These are phyloP conservation scores for Thera britannica DNA, from an alignment of 2,888 invertebrate genomes.

Conservation along the genomic window DNA sequence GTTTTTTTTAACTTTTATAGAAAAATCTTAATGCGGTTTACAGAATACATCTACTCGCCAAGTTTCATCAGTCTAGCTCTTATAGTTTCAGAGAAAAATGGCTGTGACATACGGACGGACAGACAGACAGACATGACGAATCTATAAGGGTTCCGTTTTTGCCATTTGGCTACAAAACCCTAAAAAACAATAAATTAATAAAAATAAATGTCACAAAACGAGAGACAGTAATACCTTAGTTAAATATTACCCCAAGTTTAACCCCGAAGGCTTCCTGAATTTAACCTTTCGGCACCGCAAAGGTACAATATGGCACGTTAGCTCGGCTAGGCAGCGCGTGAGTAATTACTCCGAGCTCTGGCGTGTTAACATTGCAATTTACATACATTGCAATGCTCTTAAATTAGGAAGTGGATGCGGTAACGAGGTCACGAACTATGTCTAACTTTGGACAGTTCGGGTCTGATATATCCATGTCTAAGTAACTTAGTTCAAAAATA, in stretches of 20 bases:
- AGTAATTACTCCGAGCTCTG: slow-evolving; percentile 27
- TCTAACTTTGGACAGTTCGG: slow-evolving; percentile 9
- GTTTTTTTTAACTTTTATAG: too few species aligned
- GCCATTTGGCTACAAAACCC: too few species aligned
- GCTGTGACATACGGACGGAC: too few species aligned
- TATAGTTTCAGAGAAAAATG: too few species aligned
- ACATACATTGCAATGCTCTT: slow-evolving; percentile 51
- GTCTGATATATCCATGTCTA: slow-evolving; percentile 1
- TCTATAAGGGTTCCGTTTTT: too few species aligned
- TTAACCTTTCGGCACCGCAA: slow-evolving; percentile 5
- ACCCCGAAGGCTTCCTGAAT: background rate
- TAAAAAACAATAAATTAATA: too few species aligned
- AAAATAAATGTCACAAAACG: too few species aligned
- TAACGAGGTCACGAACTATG: slow-evolving; percentile 13
- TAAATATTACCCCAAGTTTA: background rate
- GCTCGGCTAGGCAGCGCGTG: slow-evolving; percentile 27
- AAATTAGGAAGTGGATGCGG: slow-evolving; percentile 43
- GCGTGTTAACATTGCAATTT: slow-evolving; percentile 58
- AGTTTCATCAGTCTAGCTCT: too few species aligned
- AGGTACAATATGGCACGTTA: slow-evolving; percentile 27
- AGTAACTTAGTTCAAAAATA: background rate
- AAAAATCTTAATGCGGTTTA: too few species aligned
- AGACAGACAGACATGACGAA: too few species aligned
- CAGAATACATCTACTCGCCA: too few species aligned
- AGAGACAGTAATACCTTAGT: too few species aligned